Base-by-base conservation (phyloP, 35 echinoderm and acorn worm species). In the Ophiothrix spiculata region DNA sequence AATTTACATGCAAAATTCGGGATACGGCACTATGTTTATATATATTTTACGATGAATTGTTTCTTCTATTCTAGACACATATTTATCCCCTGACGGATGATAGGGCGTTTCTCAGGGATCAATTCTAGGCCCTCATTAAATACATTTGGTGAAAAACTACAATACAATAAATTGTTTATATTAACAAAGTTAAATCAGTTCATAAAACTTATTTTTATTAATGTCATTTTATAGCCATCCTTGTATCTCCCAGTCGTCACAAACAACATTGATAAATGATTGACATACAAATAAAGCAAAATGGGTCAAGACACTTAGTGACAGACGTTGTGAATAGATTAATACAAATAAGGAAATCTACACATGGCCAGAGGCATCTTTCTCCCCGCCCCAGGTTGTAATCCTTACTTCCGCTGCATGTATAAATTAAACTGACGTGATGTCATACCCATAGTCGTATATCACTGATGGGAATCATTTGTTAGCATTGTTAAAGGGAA, bases 361-460 rank as follows among this genome's bases (percentile, higher is more conserved):
- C 6, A 69, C 17, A 69, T 25, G 60, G 60, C 60, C 29, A 69
- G 29, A 69, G 60, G 60, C 60, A 69, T 69, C 60, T 2, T 69
- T 2, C 8, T 69, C 25, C 16, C 10, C 23, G 6, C 4, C 60
- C 60, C 8, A n/a, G 60, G 60, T 69, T n/a, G 60, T 69, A 69
- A 69, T 69, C 60, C 29, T 28, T 6, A 69, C 60, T 69, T 69
- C 60, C 60, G 60, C 25, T 69, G 1, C 2, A 69, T 25, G 60
- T 28, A 69, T 69, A n/a, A 28, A 28, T 15, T 69, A 2, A n/a
- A 69, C 29, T 69, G 8, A 69, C 60, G 10, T 69, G 60, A n/a
- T 69, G 60, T 69, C 60, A 69, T 69, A 69, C 60, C 60, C 29
- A 25, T 69, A 69, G 8, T 69, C 60, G 60, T 69, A n/a, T 69